Base-by-base conservation (phyloP, 1,140 invertebrate genomes). In the Neoseiulus cucumeris region DNA sequence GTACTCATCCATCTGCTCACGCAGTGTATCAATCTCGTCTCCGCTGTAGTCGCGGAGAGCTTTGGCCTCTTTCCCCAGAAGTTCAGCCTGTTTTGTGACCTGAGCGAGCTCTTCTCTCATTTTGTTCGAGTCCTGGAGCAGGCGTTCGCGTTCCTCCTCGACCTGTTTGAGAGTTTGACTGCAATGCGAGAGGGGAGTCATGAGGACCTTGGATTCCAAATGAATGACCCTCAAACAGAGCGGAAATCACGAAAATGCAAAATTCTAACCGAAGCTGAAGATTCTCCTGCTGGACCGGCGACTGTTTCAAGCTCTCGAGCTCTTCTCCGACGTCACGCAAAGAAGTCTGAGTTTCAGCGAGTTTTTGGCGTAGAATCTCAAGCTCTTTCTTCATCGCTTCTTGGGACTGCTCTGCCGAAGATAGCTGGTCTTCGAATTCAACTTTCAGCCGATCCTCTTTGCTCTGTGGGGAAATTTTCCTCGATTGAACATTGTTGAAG, bases 1-100 rank as follows among this genome's bases (percentile, higher is more conserved):
- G 44, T 44, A 42, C 17, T 44, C 65, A 14, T 66, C 65, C 25
- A 66, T 66, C 44, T 68, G 70, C 30, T 72, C 71, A 51, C 80
- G 76, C 14, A 80, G 66, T 30, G 78, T 76, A 25, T 72, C 74
- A 25, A 75, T 73, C 68, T 77, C 79, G 20, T 76, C 73, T 55
- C 80, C 68, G 64, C 74, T 72, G 20, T 65, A 64, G n/a, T 65
- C 28, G 17, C 67, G 44, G 66, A 66, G n/a, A 33, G 41, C 29
- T 29, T 18, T 59, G 5, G 51, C 51, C 33, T 59, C 51, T 25
- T 22, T 65, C 20, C 33, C 51, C 25, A 66, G 39, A 28, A 73
- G 68, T 51, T 71, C 68, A 14, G 69, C 42, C 1, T 65, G 44
- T n/a, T 68, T 67, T 18, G 74, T 45, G 51, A 72, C 68, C 42